These are phyloP conservation scores for Volucella zonaria DNA, from an alignment of 2,888 invertebrate species.

Conservation along the genomic window DNA sequence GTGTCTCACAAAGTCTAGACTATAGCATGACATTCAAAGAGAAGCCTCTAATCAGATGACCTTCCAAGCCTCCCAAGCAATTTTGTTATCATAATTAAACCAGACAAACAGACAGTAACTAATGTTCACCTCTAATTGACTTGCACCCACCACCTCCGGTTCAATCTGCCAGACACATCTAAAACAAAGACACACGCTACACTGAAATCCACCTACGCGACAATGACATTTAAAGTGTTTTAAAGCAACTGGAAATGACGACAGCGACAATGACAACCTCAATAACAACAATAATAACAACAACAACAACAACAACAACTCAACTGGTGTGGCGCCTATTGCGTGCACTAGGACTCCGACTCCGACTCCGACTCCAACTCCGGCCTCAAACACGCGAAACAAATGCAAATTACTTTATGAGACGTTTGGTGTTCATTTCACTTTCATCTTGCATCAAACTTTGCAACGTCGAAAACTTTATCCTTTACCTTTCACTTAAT, in stretches of 20 bases:
- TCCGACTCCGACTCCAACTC: slow-evolving; percentile 35
- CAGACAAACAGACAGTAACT: neutral
- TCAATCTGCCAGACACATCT: slow-evolving; percentile 49
- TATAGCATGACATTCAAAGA: neutral
- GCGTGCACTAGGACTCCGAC: slow-evolving; percentile 57
- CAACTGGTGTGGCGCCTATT: slow-evolving; percentile 42
- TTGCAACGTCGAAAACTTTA: slow-evolving; percentile 44
- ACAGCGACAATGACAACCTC: slow-evolving; percentile 14
- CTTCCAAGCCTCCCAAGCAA: neutral
- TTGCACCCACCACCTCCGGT: slow-evolving; percentile 37
- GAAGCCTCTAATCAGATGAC: neutral
- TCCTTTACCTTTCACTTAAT: slow-evolving; percentile 27
- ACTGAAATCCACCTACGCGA: slow-evolving; percentile 14
- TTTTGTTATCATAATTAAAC: neutral
- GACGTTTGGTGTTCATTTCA: slow-evolving; percentile 37
- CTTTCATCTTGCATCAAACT: slow-evolving; percentile 59
- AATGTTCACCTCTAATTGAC: neutral
- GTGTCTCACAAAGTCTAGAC: too few species aligned
- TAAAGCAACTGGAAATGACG: slow-evolving; percentile 57
- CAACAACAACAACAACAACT: slow-evolving; percentile 48
- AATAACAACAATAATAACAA: slow-evolving; percentile 41
- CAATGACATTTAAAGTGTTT: slow-evolving; percentile 63
- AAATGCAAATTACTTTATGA: slow-evolving; percentile 65
- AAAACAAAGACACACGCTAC: slow-evolving; percentile 30
- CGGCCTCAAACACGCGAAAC: slow-evolving; percentile 58